A percentile compares a stretch with the other conserved stretches of the same genome.
These are phyloP conservation scores for Phanerotoma sp. DNA, from an alignment of 2,888 invertebrate species.

Conservation along the genomic window DNA sequence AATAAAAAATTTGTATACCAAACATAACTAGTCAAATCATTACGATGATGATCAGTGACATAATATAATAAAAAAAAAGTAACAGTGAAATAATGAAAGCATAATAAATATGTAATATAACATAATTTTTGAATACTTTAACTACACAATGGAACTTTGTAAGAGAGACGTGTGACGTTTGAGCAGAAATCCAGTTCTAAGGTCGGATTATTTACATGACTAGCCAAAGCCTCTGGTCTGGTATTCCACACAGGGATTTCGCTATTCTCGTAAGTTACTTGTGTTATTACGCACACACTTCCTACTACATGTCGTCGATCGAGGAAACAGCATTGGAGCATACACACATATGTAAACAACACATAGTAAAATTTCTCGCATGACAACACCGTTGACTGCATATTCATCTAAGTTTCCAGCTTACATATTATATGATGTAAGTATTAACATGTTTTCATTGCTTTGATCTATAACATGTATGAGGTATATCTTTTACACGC, in stretches of 20 bases:
- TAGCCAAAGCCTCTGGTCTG: conserved; percentile 35
- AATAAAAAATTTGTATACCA: no score
- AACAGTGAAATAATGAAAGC: no score
- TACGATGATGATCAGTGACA: no score
- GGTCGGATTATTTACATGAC: conserved; percentile 38
- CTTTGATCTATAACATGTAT: neutral
- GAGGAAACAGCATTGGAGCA: no score
- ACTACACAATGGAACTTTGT: conserved; percentile 10
- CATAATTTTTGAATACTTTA: neutral
- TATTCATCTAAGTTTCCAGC: neutral
- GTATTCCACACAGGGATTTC: conserved; percentile 35
- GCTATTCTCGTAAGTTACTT: conserved; percentile 30
- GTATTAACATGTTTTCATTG: no score
- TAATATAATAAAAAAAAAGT: no score
- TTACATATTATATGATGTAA: neutral
- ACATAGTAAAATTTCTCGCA: neutral
- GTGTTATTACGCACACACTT: conserved; percentile 6
- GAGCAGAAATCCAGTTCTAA: neutral
- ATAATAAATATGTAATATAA: conserved; percentile 11
- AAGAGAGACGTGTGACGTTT: neutral
- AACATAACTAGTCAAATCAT: no score
- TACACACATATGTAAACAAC: no score
- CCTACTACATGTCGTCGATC: no score
- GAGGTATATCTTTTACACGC: no score
- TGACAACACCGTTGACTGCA: neutral